A percentile compares a stretch with the other conserved stretches of the same genome.
These are phyloP conservation scores for Myotis lucifugus DNA, from an alignment of 2,113 vertebrate genomes.

Conservation along the genomic window DNA sequence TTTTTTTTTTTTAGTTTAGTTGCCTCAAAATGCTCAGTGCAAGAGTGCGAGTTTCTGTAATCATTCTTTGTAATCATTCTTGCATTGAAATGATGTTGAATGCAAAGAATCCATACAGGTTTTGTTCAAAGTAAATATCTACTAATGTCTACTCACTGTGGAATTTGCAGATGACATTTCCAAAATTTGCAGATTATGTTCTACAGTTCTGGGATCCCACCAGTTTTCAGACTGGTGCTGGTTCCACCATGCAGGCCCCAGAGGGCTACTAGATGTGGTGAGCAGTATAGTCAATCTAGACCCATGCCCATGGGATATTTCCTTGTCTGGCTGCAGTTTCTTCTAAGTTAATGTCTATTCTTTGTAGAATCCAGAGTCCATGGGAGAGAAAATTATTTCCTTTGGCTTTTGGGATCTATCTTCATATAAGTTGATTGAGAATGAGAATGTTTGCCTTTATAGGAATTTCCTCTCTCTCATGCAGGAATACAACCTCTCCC, in stretches of 20 bases:
- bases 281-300: not conserved
- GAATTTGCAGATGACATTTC: conserved; percentile 11
- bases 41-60: not conserved
- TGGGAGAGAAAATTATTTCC: not conserved
- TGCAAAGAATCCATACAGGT: not conserved
- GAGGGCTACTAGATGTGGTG: not conserved
- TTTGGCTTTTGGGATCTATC: not conserved
- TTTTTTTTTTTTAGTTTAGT: not conserved
- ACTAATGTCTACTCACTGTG: not conserved
- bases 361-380: not conserved
- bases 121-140: not conserved
- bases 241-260: not conserved
- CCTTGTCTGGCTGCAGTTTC: not conserved
- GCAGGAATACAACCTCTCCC: not conserved
- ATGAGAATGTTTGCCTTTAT: not conserved
- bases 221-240: not conserved
- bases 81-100: not conserved
- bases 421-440: not conserved
- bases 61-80: not conserved
- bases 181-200: not conserved
- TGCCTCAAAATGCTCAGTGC: not conserved
- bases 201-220: not conserved
- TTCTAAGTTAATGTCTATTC: not conserved
- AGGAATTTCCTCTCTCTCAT: not conserved
- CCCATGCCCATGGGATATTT: not conserved